A percentile compares a stretch with the other conserved stretches of the same genome.
phyloP scores from a whole-genome alignment of 2,113 vertebrate genomes.

The Oreochromis aureus region DNA sequence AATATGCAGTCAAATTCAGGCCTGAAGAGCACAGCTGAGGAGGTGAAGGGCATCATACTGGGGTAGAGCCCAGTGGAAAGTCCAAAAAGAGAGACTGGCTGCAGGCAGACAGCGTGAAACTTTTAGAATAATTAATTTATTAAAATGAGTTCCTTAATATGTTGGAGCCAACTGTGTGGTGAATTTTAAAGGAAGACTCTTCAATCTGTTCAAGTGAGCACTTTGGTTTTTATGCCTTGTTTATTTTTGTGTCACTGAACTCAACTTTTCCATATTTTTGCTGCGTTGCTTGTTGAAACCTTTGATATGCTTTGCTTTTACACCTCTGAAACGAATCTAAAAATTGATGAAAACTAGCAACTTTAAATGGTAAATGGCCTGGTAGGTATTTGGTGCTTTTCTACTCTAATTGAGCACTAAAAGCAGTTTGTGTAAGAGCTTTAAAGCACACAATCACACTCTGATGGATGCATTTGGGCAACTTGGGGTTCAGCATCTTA shows the following conservation, averaged over 20 bases:
- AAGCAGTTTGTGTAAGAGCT: background rate
- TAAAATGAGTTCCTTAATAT: background rate
- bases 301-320: background rate
- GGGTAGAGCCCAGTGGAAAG: background rate
- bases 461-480: background rate
- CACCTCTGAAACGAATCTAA: accelerated
- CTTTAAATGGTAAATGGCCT: background rate
- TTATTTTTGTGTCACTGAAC: background rate
- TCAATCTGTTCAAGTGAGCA: background rate
- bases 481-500: accelerated
- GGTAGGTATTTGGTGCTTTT: background rate
- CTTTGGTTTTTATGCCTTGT: background rate
- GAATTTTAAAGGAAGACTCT: background rate
- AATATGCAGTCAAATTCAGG: background rate
- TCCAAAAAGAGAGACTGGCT: background rate
- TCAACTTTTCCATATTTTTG: background rate
- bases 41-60: background rate
- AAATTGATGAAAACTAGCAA: background rate
- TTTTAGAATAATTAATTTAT: background rate
- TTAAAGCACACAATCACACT: background rate
- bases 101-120: background rate
- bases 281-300: background rate
- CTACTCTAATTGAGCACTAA: background rate
- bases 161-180: background rate
- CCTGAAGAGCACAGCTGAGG: background rate